Evolutionary conservation across 2,797 vertebrate genomes (phyloP).

Genomic region (Iguana delicatissima): DNA sequence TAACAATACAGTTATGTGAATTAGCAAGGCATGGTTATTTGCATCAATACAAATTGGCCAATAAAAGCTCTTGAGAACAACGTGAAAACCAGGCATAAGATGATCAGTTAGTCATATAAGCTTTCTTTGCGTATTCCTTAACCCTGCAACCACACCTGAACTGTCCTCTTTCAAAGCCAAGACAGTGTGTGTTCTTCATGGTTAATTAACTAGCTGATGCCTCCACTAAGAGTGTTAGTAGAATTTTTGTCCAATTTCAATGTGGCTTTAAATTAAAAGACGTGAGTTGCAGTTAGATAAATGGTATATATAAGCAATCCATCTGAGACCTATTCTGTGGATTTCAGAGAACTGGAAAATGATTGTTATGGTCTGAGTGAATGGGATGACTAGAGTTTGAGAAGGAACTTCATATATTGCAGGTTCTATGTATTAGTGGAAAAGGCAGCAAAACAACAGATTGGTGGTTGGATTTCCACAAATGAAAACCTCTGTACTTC

Average conservation of each 20-base stretch:
- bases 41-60: not conserved
- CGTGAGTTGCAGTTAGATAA: not conserved
- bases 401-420: not conserved
- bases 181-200: not conserved
- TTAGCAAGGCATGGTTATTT: not conserved
- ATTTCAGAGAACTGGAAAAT: not conserved
- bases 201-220: not conserved
- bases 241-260: slow-evolving; percentile 24
- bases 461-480: not conserved
- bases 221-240: slow-evolving; percentile 29
- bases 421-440: not conserved
- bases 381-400: accelerated
- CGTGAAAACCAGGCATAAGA: not conserved
- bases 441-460: not conserved
- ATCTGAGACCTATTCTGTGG: not conserved
- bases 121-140: not conserved
- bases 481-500: not conserved
- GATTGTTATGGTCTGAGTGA: not conserved
- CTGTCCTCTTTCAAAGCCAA: not conserved
- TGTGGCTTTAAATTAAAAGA: not conserved
- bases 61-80: not conserved
- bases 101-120: not conserved
- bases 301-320: not conserved
- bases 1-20: not conserved
- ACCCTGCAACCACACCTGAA: not conserved